phyloP scores from a whole-genome alignment of 2,888 invertebrate species.

The Catocala sponsa region DNA sequence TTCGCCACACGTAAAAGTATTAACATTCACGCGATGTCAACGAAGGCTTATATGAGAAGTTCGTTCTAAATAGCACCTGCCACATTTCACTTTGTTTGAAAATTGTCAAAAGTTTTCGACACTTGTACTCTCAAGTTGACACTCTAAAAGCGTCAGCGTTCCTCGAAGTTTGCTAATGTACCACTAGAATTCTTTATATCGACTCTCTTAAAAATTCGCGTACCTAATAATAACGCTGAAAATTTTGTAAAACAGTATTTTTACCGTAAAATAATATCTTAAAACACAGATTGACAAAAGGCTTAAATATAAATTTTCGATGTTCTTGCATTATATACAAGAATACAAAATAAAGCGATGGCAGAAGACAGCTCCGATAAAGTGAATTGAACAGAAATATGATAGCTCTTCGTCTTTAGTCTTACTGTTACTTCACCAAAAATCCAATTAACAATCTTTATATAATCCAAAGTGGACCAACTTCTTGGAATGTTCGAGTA shows the following conservation, averaged over 20 bases:
- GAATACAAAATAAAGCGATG: not conserved
- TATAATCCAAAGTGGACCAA: slow-evolving; percentile 18
- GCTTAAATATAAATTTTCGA: not conserved
- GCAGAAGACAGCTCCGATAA: not conserved
- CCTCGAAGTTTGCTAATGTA: slow-evolving; percentile 26
- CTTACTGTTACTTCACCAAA: not conserved
- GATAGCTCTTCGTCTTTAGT: not conserved
- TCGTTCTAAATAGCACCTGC: slow-evolving; percentile 59
- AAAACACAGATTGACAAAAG: no score
- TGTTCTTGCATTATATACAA: not conserved
- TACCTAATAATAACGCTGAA: not conserved
- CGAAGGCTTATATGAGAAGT: slow-evolving; percentile 52
- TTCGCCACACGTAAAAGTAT: slow-evolving; percentile 49
- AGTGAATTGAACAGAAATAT: not conserved
- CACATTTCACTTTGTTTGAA: slow-evolving; percentile 58
- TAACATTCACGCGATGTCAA: slow-evolving; percentile 57
- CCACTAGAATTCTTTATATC: slow-evolving; percentile 12
- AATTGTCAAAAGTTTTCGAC: slow-evolving; percentile 57
- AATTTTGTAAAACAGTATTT: not conserved
- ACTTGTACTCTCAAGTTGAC: slow-evolving; percentile 48
- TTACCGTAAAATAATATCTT: no score
- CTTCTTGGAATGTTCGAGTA: slow-evolving; percentile 20
- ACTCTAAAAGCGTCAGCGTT: slow-evolving; percentile 31
- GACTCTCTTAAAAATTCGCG: not conserved
- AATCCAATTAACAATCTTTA: slow-evolving; percentile 1